Evolutionary conservation across 2,113 vertebrate species (phyloP), one percentile per base, ranked within the genome.

Genomic region (Chloroceryle aenea): DNA sequence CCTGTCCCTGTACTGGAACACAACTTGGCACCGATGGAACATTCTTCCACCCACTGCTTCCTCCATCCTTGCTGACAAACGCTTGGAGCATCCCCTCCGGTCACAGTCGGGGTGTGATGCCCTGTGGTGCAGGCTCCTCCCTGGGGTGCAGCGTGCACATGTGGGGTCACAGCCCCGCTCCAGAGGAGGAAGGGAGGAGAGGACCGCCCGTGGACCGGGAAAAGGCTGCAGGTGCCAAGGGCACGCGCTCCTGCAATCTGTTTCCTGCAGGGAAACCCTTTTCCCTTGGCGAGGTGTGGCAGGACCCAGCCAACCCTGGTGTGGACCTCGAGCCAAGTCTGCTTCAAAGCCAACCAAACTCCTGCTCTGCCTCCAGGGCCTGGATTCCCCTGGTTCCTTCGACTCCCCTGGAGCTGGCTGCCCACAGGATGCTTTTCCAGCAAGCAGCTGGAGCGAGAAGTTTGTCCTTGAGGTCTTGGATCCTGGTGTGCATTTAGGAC

Each of bases 211-310:
- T 3, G 73, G 50, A 1, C n/a, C 10, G 7, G 68, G 42, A 4
- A 2, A 2, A 43, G 12, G 67, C 67, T 22, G 36, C 72, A 84
- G 92, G 73, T 84, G 90, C 63, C 0, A 3, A 43, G 87, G 71
- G 19, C 66, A 3, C 0, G 7, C 9, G 2, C 22, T 69, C 61
- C 52, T 21, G 69, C 69, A n/a, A 56, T 43, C 89, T 75, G 89
- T 59, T 97, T 86, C 96, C 93, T 84, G 87, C 61, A 45, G 38
- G 45, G 84, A 81, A 90, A 6, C 67, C 63, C 53, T 71, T 92
- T 74, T 30, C 78, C 85, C 79, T 45, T 42, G 12, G 42, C 1
- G 14, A 32, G 36, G 2, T 10, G 52, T 26, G 67, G 58, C 58
- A 7, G n/a, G 38, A 16, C 66, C 1, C 40, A 72, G 38, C 61